Conservation (phyloP, 2,888 invertebrate genomes). For the Trichopria drosophilae region DNA sequence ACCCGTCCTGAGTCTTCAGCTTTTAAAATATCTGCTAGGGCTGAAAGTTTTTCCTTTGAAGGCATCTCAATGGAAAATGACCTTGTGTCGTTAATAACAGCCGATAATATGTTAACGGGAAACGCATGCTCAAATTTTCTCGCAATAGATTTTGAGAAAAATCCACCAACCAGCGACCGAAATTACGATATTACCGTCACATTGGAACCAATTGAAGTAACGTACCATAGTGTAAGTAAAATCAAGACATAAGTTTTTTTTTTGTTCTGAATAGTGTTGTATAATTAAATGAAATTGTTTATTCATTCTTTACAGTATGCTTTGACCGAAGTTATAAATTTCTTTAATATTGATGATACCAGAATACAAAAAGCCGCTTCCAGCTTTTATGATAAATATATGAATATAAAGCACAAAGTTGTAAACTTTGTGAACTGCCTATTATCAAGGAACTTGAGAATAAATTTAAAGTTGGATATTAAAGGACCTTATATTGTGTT, state of each 20-base stretch:
- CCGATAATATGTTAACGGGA: constrained; percentile 63
- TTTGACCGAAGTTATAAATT: constrained; percentile 71
- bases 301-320: constrained; percentile 66
- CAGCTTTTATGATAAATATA: constrained; percentile 42
- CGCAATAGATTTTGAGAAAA: constrained; percentile 74
- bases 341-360: constrained; percentile 66
- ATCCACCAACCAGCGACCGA: constrained; percentile 67
- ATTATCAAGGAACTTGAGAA: constrained; percentile 63
- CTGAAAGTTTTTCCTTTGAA: constrained; percentile 77
- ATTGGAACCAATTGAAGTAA: constrained; percentile 74
- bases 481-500: constrained; percentile 76
- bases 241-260: constrained; percentile 1
- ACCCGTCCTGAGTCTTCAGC: constrained; percentile 70
- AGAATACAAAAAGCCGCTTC: constrained; percentile 58
- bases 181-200: constrained; percentile 70
- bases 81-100: constrained; percentile 70
- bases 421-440: constrained; percentile 60
- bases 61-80: constrained; percentile 75
- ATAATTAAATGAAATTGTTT: too few relatives aligned
- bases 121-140: constrained; percentile 72
- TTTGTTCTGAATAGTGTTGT: neutral
- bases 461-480: constrained; percentile 73
- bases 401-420: constrained; percentile 54
- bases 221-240: constrained; percentile 72
- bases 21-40: constrained; percentile 70